Evolutionary conservation across 2,113 vertebrate species (phyloP), one percentile per base, ranked within the genome.

Genomic region (Colossoma macropomum): DNA sequence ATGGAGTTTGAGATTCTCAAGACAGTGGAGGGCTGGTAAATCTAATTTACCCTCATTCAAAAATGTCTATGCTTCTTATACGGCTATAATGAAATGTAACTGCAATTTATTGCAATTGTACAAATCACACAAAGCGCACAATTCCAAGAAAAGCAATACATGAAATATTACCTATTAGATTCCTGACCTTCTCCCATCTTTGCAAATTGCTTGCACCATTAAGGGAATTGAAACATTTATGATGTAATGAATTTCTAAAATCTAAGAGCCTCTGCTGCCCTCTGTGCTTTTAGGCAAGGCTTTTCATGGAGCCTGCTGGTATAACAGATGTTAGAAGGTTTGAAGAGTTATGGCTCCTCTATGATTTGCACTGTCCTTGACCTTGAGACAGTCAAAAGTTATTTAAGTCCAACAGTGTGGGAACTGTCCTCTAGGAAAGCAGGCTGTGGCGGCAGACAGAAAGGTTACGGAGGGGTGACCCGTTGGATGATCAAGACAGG

Each of bases 291-390:
- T 25, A 69, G 34, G 5, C 1, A 9, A 28, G 28, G 59, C 9
- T 75, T 27, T 28, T 65, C 23, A 69, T 77, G 52, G 54, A 34
- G 9, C 19, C 13, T 71, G 38, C 23, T 73, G 9, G 25, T 77
- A 76, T 63, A 79, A 87, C 82, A 60, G 9, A 79, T 79, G 45
- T 77, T 70, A 59, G 19, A 78, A 79, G 79, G 19, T 73, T 71
- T 81, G 68, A 27, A 32, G 62, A 59, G 72, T 52, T 62, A 75
- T 71, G 77, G 79, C 48, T 62, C 77, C n/a, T 68, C 41, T 72
- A 3, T 83, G 80, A 65, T 62, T 82, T 27, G 4, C 19, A 63
- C 45, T 83, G 71, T 84, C 71, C 27, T 80, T 79, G 75, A 77
- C 79, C 66, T 74, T 78, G 59, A 17, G 54, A 23, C 21, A 23